These are phyloP conservation scores for Catotricha subobsoleta DNA, from an alignment of 2,888 invertebrate species.

Conservation along the genomic window DNA sequence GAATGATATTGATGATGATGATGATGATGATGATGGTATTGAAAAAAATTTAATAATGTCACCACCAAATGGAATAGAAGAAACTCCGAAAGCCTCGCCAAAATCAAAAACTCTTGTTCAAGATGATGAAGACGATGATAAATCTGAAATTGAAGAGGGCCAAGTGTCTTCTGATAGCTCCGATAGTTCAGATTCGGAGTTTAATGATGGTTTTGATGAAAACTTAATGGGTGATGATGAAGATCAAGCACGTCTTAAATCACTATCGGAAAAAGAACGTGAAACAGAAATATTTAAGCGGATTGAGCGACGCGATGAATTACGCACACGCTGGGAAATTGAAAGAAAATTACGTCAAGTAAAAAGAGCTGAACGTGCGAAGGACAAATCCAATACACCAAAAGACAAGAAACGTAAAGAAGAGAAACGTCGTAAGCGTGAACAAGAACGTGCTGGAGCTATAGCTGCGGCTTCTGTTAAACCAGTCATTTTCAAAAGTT, in stretches of 20 bases:
- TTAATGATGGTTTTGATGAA: slow-evolving; percentile 93
- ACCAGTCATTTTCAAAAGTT: not conserved
- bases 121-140: slow-evolving; percentile 29
- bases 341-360: slow-evolving; percentile 81
- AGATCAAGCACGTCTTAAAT: slow-evolving; percentile 73
- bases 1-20: too few species aligned
- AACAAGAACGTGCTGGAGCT: slow-evolving; percentile 15
- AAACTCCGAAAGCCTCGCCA: slow-evolving; percentile 3
- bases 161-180: slow-evolving; percentile 63
- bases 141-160: slow-evolving; percentile 70
- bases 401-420: slow-evolving; percentile 35
- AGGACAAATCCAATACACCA: slow-evolving; percentile 32
- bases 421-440: slow-evolving; percentile 28
- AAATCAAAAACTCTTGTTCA: slow-evolving; percentile 19
- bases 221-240: slow-evolving; percentile 95
- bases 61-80: slow-evolving; percentile 9
- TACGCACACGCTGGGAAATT: slow-evolving; percentile 90
- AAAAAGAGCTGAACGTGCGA: slow-evolving; percentile 52
- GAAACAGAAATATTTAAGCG: slow-evolving; percentile 95
- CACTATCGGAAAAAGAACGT: slow-evolving; percentile 90
- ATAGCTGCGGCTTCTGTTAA: not conserved
- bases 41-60: slow-evolving; percentile 24
- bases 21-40: slow-evolving; percentile 20
- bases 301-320: slow-evolving; percentile 82
- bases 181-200: slow-evolving; percentile 60